A percentile compares a stretch with the other conserved stretches of the same genome.
Evolutionary conservation across 2,888 invertebrate genomes (phyloP).

Genomic region (Nezara viridula): DNA sequence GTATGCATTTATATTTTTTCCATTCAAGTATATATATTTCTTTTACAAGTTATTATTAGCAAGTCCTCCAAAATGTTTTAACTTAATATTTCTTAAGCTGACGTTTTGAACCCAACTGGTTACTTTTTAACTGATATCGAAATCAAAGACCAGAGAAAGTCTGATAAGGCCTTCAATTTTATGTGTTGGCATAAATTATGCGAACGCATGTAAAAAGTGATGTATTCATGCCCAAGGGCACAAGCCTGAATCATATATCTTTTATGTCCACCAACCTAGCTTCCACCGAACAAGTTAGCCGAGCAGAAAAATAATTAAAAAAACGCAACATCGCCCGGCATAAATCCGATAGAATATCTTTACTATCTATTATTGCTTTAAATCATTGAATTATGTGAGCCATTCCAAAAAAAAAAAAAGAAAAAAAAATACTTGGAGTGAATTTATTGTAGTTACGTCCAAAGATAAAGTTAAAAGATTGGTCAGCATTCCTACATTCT

Average conservation of each 20-base stretch:
- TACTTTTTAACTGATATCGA: constrained; percentile 17
- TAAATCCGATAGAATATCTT: constrained; percentile 26
- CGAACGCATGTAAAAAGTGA: constrained; percentile 24
- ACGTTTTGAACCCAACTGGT: not conserved
- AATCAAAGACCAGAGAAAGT: constrained; percentile 17
- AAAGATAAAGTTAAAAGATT: not conserved
- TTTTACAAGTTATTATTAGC: not conserved
- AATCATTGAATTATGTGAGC: constrained; percentile 13
- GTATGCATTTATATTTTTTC: no score
- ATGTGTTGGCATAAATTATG: constrained; percentile 31
- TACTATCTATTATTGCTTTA: constrained; percentile 23
- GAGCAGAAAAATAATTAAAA: not conserved
- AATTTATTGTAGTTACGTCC: not conserved
- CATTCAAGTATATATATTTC: no score
- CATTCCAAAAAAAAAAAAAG: not conserved
- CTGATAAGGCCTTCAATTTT: constrained; percentile 31
- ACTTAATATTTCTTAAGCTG: not conserved
- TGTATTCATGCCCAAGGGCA: constrained; percentile 22
- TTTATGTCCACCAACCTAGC: constrained; percentile 33
- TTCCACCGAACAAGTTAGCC: not conserved
- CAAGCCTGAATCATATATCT: constrained; percentile 4
- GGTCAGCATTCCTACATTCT: not conserved
- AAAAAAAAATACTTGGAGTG: not conserved
- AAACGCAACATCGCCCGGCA: not conserved
- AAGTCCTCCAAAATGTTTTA: not conserved